Evolutionary conservation across 37 sponge, comb jelly and placozoan genomes (phyloP).

Genomic region (Hexactinellida sp.): DNA sequence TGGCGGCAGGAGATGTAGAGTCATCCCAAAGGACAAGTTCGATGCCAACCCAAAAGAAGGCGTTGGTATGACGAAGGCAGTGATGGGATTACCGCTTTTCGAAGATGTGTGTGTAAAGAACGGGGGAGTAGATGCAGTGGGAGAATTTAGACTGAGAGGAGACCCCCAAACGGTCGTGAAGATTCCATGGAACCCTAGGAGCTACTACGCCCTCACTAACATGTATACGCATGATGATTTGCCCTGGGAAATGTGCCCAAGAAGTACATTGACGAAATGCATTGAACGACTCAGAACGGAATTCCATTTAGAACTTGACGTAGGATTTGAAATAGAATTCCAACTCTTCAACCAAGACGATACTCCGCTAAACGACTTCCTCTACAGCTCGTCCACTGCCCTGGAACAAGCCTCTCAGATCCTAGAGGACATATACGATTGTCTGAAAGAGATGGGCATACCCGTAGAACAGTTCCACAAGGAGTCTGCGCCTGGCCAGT

Average conservation of each 20-base stretch:
- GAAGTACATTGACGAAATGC: conserved; percentile 20
- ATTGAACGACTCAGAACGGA: conserved; percentile 10
- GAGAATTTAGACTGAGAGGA: conserved; percentile 28
- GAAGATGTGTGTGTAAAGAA: conserved; percentile 6
- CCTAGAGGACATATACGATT: conserved; percentile 20
- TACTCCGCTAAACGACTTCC: conserved; percentile 18
- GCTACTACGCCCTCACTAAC: conserved; percentile 18
- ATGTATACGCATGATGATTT: conserved; percentile 23
- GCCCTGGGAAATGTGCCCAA: conserved; percentile 23
- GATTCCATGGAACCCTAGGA: conserved; percentile 16
- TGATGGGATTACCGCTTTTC: conserved; percentile 23
- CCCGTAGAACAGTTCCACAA: conserved; percentile 21
- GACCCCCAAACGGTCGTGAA: conserved; percentile 24
- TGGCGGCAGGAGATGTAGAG: not conserved
- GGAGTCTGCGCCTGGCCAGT: conserved; percentile 27
- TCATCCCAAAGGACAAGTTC: not conserved
- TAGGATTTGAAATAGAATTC: conserved; percentile 35
- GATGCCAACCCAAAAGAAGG: not conserved
- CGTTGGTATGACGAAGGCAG: not conserved
- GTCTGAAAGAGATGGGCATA: conserved; percentile 23
- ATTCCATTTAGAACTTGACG: conserved; percentile 20
- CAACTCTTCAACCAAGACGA: conserved; percentile 16
- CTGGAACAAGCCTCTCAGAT: conserved; percentile 14
- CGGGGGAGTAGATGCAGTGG: conserved; percentile 20
- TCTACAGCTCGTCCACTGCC: conserved; percentile 7